Evolutionary conservation across 2,888 invertebrate species (phyloP), one percentile per base, ranked within the genome.

Genomic region (Cecidostiba fungosa): DNA sequence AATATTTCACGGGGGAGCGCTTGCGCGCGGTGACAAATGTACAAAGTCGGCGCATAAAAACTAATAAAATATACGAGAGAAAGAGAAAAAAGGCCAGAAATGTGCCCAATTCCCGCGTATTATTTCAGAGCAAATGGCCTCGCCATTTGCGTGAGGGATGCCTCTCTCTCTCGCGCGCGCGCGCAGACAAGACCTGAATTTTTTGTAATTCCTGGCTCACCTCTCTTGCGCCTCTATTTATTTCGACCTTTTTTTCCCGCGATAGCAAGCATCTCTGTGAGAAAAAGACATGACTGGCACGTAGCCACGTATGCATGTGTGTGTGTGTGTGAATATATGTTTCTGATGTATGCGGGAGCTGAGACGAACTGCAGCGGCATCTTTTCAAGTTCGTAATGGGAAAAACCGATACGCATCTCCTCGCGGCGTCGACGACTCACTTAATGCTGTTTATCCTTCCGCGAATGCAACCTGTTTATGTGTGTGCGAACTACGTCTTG

Each of bases 321-420:
- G 19, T 47, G 1, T 47, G 5, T 47, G 14, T 47, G 14, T 47
- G 5, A 3, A 47, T 50, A 50, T 50, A 50, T 0, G 50, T 32
- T 14, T 54, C 32, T 14, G n/a, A 26, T 12, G 14, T 6, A 54
- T 10, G 39, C 23, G 72, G 73, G 54, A 26, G 19, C 39, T 36
- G 36, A n/a, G n/a, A n/a, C n/a, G n/a, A n/a, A n/a, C 84, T 5
- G 14, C 69, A 39, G 80, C 88, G 88, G 85, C 90, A 89, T 87
- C 91, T 88, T 91, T 91, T 91, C 90, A 90, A 88, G 89, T 89
- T 89, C 89, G 90, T 92, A 92, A 92, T 92, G 90, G 91, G 90
- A 92, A 91, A 92, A 90, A 90, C 90, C 91, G 92, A 92, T 92
- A 92, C 90, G 91, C 90, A 92, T 92, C 91, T 91, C 89, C 54